Base-by-base conservation (phyloP, 2,113 vertebrate genomes). In the Anolis carolinensis region DNA sequence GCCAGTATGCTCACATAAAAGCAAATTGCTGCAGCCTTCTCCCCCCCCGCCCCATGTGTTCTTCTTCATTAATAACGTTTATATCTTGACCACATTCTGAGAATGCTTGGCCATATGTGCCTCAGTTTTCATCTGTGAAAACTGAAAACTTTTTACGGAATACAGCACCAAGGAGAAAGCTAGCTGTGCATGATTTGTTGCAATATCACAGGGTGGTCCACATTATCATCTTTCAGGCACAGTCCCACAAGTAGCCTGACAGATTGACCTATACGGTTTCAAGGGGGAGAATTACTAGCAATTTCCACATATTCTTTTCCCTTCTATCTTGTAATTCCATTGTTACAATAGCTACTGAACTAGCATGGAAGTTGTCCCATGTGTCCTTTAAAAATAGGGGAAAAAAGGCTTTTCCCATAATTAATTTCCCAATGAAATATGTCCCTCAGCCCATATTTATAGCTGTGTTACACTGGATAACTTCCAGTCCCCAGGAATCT, bases 341-440 rank as follows among this genome's bases (percentile, higher is more conserved):
- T 81, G 74, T 55, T 89, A 79, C 75, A 86, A 48, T 14, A 87
- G 50, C 83, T 86, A 63, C 0, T 65, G 81, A 86, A 82, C 85
- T 90, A 76, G 5, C 92, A 65, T 79, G 87, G 82, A 82, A 92
- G 83, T 89, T 95, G 89, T 93, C 91, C 91, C 77, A 1, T 92
- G 84, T 92, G 92, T 85, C 81, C 89, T 93, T 94, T 90, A 81
- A 62, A 62, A 81, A 62, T 81, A 59, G 27, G 34, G 34, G 59
- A 91, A 94, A 93, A 95, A 94, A 91, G 83, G 48, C 76, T 92
- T 93, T 94, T 91, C 90, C 92, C 87, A 88, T 94, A 92, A 90
- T 92, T 94, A 89, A 90, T 95, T 94, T 95, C 83, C 92, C 93
- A 92, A 89, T 94, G 79, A 95, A 94, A 92, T 88, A 75, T 87